Base-by-base conservation (phyloP, 2,888 invertebrate genomes). In the Apotomis turbidana region DNA sequence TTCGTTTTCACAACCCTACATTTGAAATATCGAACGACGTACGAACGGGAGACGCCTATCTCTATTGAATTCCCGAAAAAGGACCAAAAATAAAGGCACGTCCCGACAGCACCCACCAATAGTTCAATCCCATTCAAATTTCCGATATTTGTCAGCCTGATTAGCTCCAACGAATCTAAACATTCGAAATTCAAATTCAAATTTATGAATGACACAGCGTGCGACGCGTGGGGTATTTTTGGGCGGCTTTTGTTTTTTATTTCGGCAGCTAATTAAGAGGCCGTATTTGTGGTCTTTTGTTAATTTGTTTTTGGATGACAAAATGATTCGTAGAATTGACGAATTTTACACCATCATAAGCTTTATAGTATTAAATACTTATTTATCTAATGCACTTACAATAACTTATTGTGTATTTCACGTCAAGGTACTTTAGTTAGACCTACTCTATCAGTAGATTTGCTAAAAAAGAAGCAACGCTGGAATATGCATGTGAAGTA, bases 41-140 rank as follows among this genome's bases (percentile, higher is more conserved):
- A 83, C 83, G 77, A 88, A 86, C 85, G 86, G 82, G 87, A 90
- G 88, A 90, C 91, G 91, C 91, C 91, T 90, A 87, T 89, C 85
- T 90, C 89, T 88, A 93, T 93, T 90, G 90, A 93, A 93, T 91
- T 88, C 83, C 90, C 92, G 87, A 92, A 93, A 93, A 92, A 89
- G 87, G 85, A 87, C 82, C 85, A 86, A 86, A 88, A 90, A 90
- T 87, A 90, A 90, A 91, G 88, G 84, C 83, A 83, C 77, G 79
- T 77, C 81, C 79, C 78, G 77, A 80, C 80, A 82, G 85, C 83
- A 83, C 87, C 84, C 84, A 84, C 85, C 83, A 88, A 89, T 90
- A 88, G 89, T 87, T 81, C 84, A 78, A 84, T 80, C 84, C 87
- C 82, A 90, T 92, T 90, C 90, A 91, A 89, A 88, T 86, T 83